Percentiles rank a stretch among this genome's conserved stretches.
phyloP scores from a whole-genome alignment of 2,113 vertebrate species.

The Limnothrissa miodon region DNA sequence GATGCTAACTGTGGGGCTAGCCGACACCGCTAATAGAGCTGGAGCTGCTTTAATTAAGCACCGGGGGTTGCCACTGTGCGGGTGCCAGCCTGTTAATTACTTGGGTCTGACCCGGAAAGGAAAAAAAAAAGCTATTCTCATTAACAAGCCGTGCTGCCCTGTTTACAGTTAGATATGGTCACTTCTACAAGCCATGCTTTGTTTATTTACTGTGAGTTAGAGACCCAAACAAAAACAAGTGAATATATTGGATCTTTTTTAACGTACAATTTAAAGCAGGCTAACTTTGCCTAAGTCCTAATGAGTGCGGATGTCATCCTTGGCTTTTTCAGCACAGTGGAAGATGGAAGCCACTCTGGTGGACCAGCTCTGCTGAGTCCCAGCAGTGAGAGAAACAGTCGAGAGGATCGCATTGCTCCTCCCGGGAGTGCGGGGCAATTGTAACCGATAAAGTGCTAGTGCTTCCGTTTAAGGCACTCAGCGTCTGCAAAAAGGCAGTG shows the following conservation, averaged over 20 bases:
- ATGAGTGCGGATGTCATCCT: not conserved
- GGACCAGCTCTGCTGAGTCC: not conserved
- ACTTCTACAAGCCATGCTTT: not conserved
- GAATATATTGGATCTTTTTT: not conserved
- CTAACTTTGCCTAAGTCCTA: not conserved
- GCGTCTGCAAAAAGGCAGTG: not conserved
- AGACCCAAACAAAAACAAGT: not conserved
- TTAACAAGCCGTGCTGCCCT: not conserved
- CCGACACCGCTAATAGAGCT: slow-evolving; percentile 12
- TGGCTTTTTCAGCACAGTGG: not conserved
- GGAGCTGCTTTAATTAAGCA: slow-evolving; percentile 4
- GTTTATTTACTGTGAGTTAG: not conserved
- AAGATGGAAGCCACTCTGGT: not conserved
- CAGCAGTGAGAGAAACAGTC: not conserved
- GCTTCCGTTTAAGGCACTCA: slow-evolving; percentile 3
- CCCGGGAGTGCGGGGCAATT: not conserved
- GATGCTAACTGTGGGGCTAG: not conserved
- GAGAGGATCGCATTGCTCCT: not conserved
- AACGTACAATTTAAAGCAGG: not conserved
- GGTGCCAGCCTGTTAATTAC: slow-evolving; percentile 9
- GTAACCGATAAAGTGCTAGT: not conserved
- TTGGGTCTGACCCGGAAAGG: not conserved
- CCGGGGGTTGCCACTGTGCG: not conserved
- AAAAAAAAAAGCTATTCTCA: not conserved
- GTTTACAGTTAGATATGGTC: not conserved